phyloP scores from a whole-genome alignment of 2,888 invertebrate species.

The Drosophila fungiperda region DNA sequence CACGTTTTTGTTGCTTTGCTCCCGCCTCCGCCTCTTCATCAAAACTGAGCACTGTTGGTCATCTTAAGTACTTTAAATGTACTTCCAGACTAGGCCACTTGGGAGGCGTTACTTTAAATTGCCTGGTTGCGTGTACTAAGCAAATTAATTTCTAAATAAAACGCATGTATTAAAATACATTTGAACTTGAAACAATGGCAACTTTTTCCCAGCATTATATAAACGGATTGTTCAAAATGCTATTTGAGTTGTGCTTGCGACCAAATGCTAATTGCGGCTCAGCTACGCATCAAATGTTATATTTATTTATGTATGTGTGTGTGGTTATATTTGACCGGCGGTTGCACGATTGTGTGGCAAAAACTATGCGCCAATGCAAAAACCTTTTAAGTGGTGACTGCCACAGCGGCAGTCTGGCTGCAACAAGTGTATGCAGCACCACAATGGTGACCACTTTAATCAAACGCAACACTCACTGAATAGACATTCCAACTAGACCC shows the following conservation, averaged over 20 bases:
- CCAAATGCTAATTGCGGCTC: slow-evolving; percentile 48
- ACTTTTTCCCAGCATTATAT: slow-evolving; percentile 53
- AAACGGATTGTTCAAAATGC: neutral
- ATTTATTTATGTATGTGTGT: slow-evolving; percentile 8
- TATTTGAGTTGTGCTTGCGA: slow-evolving; percentile 3
- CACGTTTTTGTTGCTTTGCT: neutral
- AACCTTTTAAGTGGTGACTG: slow-evolving; percentile 22
- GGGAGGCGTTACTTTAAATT: slow-evolving; percentile 1
- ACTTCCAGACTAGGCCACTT: neutral
- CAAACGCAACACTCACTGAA: slow-evolving; percentile 42
- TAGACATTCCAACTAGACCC: neutral
- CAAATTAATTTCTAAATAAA: slow-evolving; percentile 43
- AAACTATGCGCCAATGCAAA: slow-evolving; percentile 15
- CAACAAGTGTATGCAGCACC: slow-evolving; percentile 21
- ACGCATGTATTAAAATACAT: slow-evolving; percentile 41
- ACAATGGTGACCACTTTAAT: slow-evolving; percentile 45
- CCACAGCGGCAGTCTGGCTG: neutral
- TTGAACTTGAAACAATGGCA: slow-evolving; percentile 39
- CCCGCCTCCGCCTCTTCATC: neutral
- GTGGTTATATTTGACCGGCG: slow-evolving; percentile 7
- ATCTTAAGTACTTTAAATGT: slow-evolving; percentile 9
- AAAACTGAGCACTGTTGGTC: slow-evolving; percentile 5
- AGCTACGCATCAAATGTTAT: slow-evolving; percentile 43
- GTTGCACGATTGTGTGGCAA: slow-evolving; percentile 23
- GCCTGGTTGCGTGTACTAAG: slow-evolving; percentile 38